phyloP scores from a whole-genome alignment of 2,797 vertebrate species.

The Steatocranus sp. region DNA sequence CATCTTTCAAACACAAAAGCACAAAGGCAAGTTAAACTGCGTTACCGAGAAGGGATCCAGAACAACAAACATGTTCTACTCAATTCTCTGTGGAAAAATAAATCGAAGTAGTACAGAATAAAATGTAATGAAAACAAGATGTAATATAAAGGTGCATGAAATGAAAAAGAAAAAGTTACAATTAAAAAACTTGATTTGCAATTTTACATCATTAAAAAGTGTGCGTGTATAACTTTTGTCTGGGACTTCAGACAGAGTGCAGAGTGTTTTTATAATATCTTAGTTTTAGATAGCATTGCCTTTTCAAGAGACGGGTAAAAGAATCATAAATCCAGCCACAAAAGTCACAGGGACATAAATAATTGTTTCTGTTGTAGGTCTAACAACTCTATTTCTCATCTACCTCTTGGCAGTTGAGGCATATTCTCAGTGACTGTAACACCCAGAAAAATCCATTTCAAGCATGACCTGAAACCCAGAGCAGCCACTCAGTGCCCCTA shows the following conservation, averaged over 20 bases:
- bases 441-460: constrained; percentile 52
- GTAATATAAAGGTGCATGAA: neutral
- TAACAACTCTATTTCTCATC: constrained; percentile 57
- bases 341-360: constrained; percentile 56
- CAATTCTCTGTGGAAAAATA: neutral
- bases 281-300: constrained; percentile 23
- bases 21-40: neutral
- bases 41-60: neutral
- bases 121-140: neutral
- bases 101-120: neutral
- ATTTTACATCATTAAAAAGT: neutral
- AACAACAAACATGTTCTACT: neutral
- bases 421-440: constrained; percentile 52
- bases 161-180: neutral
- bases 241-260: neutral
- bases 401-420: constrained; percentile 36
- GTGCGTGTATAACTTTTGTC: neutral
- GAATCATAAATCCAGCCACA: constrained; percentile 56
- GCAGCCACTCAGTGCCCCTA: neutral
- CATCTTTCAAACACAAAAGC: neutral
- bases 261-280: constrained; percentile 25
- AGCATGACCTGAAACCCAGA: constrained; percentile 58
- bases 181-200: neutral
- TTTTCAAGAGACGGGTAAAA: constrained; percentile 51
- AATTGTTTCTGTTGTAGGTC: constrained; percentile 57